These are phyloP conservation scores for Malachius bipustulatus DNA, from an alignment of 2,888 invertebrate species.

Conservation along the genomic window DNA sequence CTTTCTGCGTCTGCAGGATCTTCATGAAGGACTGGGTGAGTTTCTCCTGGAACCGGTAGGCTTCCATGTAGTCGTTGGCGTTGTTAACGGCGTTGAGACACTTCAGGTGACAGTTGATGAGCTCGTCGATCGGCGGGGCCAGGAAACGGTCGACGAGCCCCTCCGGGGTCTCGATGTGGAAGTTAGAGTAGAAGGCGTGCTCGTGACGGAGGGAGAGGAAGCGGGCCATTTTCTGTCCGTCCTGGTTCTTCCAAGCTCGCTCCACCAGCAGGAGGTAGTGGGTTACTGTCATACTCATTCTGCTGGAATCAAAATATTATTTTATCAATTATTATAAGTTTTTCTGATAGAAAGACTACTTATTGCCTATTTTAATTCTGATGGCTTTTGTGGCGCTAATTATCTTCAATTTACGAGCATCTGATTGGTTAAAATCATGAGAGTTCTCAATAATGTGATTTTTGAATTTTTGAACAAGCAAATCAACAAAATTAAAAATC, in stretches of 20 bases:
- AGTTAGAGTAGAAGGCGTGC: slow-evolving; percentile 56
- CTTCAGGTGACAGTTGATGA: slow-evolving; percentile 62
- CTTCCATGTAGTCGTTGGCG: slow-evolving; percentile 46
- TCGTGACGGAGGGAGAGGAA: slow-evolving; percentile 56
- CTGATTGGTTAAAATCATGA: too few species aligned
- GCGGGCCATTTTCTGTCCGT: slow-evolving; percentile 48
- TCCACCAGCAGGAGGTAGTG: slow-evolving; percentile 41
- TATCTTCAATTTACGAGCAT: too few species aligned
- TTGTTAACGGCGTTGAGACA: slow-evolving; percentile 43
- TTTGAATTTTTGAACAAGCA: too few species aligned
- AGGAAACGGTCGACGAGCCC: slow-evolving; percentile 56
- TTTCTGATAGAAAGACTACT: too few species aligned
- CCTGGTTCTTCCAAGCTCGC: slow-evolving; percentile 48
- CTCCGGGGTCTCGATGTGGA: slow-evolving; percentile 61
- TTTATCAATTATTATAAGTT: too few species aligned
- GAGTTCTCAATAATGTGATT: too few species aligned
- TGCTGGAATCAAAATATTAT: too few species aligned
- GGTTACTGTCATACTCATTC: slow-evolving; percentile 34
- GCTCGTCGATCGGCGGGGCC: slow-evolving; percentile 61
- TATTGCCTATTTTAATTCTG: too few species aligned
- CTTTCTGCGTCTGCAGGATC: slow-evolving; percentile 75
- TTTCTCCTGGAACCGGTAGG: slow-evolving; percentile 66
- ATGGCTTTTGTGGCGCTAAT: too few species aligned
- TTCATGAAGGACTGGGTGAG: slow-evolving; percentile 70
- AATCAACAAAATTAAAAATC: too few species aligned